Evolutionary conservation across 1,140 invertebrate genomes (phyloP), one percentile per base, ranked within the genome.

Genomic region (Apis laboriosa): DNA sequence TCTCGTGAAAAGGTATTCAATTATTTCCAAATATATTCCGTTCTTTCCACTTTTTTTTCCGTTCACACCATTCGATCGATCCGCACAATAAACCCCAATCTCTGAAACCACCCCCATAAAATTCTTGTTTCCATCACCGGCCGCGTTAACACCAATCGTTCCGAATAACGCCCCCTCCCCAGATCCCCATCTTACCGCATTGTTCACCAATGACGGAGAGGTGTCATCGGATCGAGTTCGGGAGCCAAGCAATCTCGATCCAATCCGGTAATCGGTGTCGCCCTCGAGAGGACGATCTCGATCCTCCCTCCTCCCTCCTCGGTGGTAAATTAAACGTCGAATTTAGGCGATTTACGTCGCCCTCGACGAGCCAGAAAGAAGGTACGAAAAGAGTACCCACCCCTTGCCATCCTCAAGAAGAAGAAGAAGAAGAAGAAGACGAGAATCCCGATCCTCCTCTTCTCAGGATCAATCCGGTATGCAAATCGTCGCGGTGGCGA

Each of bases 311-410:
- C 34, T 43, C 5, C 80, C 61, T 83, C 80, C 76, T 55, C 84
- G 60, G 75, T 80, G 76, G 84, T 80, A 91, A 90, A 91, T 91
- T 91, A 91, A 91, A 91, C 84, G 88, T 89, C 88, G 86, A 88
- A 80, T 84, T 86, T 82, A 68, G 84, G 63, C 86, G 89, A 91
- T 91, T 90, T 87, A 87, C 85, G 84, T 89, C 81, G 80, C 17
- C 49, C 78, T 51, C 51, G 7, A 13, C 2, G 5, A 19, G n/a
- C 9, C 9, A n/a, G 21, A 21, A 68, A 49, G 53, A 53, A 53
- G 67, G 34, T 43, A 7, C 9, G 7, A 60, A 58, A 64, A 51
- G 15, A 43, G 34, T 3, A 43, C 34, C 34, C 34, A 34, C 34
- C 34, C 34, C 28, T 28, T 28, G 13, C n/a, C 9, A 21, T 15